These are phyloP conservation scores for Troides oblongomaculatus DNA, from an alignment of 2,888 invertebrate species.

Conservation along the genomic window DNA sequence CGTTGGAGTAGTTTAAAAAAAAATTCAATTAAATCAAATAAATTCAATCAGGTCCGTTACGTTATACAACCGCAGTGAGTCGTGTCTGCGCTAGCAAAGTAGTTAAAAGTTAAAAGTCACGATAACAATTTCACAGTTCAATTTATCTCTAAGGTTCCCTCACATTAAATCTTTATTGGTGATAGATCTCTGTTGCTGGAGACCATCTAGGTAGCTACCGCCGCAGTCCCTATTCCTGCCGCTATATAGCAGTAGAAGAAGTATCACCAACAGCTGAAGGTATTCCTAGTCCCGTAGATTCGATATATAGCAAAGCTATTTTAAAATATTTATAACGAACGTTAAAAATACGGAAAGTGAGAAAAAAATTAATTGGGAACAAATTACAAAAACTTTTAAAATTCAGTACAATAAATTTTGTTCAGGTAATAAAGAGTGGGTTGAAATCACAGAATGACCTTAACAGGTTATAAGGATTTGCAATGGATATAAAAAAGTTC, in stretches of 20 bases:
- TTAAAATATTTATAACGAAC: too few species aligned
- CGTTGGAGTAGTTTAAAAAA: not conserved
- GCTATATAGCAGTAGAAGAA: too few species aligned
- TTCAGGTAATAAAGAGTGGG: not conserved
- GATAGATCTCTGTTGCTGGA: too few species aligned
- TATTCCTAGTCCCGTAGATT: too few species aligned
- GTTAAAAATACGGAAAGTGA: too few species aligned
- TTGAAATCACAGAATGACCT: not conserved
- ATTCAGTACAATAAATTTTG: not conserved
- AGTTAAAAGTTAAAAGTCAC: constrained; percentile 20
- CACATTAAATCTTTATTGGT: not conserved
- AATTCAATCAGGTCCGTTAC: constrained; percentile 23
- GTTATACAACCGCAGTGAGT: constrained; percentile 6
- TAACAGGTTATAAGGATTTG: not conserved
- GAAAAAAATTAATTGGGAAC: not conserved
- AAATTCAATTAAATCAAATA: constrained; percentile 4
- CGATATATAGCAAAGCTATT: too few species aligned
- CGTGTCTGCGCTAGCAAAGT: not conserved
- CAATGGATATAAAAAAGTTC: not conserved
- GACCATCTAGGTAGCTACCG: too few species aligned
- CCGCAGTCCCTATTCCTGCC: too few species aligned
- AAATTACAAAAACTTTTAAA: not conserved
- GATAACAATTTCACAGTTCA: constrained; percentile 3
- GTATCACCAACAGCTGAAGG: too few species aligned
- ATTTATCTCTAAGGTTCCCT: not conserved